A percentile compares a stretch with the other conserved stretches of the same genome.
phyloP scores from a whole-genome alignment of 2,113 vertebrate genomes.

The Felis catus region DNA sequence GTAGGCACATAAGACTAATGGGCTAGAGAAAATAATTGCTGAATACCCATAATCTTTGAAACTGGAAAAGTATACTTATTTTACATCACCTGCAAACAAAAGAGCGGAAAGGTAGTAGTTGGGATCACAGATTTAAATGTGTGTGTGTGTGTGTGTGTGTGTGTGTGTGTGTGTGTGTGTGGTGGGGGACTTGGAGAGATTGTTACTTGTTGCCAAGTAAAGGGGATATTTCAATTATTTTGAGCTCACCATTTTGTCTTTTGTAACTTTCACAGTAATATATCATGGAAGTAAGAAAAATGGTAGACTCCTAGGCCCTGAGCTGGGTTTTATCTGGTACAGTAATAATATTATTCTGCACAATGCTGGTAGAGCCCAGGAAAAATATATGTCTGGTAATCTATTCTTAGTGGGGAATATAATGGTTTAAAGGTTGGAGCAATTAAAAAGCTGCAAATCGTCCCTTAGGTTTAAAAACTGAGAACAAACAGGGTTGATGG shows the following conservation, averaged over 20 bases:
- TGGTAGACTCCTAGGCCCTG: background rate
- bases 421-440: background rate
- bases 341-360: background rate
- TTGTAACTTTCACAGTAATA: background rate
- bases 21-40: background rate
- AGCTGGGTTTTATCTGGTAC: background rate
- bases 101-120: background rate
- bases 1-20: background rate
- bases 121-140: background rate
- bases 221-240: background rate
- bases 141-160: too few relatives aligned
- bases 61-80: background rate
- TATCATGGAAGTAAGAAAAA: background rate
- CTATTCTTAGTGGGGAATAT: background rate
- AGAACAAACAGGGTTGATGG: too few relatives aligned
- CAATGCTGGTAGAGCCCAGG: background rate
- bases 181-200: background rate
- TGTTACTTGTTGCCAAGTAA: background rate
- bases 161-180: too few relatives aligned
- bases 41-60: background rate
- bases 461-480: too few relatives aligned
- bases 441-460: background rate
- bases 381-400: background rate
- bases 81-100: background rate
- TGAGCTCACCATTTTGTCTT: background rate